These are phyloP conservation scores for Philypnodon macrostomus DNA, from an alignment of 2,797 vertebrate species.

Conservation along the genomic window DNA sequence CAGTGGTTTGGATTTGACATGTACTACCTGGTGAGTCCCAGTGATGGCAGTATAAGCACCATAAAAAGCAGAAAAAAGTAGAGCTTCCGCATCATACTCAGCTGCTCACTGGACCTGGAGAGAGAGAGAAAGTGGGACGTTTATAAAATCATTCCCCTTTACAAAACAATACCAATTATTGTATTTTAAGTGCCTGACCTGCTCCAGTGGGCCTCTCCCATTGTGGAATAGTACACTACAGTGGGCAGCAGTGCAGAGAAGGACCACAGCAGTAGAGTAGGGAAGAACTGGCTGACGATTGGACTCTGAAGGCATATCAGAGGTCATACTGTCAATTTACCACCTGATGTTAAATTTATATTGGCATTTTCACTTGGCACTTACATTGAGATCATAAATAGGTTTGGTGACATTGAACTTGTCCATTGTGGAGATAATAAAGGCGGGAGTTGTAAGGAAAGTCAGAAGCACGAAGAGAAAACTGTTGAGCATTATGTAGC, in stretches of 20 bases:
- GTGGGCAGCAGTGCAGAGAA: constrained; percentile 91
- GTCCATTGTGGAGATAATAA: constrained; percentile 92
- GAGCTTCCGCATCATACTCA: constrained; percentile 92
- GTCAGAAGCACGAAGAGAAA: constrained; percentile 86
- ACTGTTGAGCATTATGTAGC: constrained; percentile 83
- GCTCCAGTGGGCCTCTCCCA: constrained; percentile 93
- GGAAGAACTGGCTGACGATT: constrained; percentile 93
- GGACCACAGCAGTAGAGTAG: constrained; percentile 90
- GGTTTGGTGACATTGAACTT: constrained; percentile 94
- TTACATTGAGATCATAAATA: constrained; percentile 88
- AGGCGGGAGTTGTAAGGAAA: constrained; percentile 94
- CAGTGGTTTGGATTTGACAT: too few relatives aligned
- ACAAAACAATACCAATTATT: constrained; percentile 6
- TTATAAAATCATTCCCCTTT: constrained; percentile 10
- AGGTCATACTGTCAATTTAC: not conserved
- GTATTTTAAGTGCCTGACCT: constrained; percentile 72
- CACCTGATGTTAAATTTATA: too few relatives aligned
- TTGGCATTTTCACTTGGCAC: too few relatives aligned
- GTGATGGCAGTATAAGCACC: constrained; percentile 94
- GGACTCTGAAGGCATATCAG: constrained; percentile 76
- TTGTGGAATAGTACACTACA: constrained; percentile 90
- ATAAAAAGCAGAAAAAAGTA: constrained; percentile 96
- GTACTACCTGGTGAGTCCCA: constrained; percentile 92
- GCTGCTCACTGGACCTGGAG: constrained; percentile 89
- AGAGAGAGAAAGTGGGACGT: constrained; percentile 15